Percentiles rank a stretch among this genome's conserved stretches.
Evolutionary conservation across 2,797 vertebrate species (phyloP).

Genomic region (Potorous gilbertii): DNA sequence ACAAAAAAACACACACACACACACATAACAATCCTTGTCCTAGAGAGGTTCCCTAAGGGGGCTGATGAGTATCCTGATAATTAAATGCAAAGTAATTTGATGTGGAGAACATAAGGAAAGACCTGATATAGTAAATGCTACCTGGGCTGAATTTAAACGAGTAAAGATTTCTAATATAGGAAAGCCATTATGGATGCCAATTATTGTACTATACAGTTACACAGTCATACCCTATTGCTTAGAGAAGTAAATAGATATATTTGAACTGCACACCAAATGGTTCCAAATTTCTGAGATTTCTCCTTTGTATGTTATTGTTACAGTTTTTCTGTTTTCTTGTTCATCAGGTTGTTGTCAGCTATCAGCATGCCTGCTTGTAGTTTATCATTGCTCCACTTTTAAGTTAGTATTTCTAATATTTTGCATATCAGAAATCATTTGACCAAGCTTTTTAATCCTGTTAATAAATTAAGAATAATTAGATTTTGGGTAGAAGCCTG

Average conservation of each 20-base stretch:
- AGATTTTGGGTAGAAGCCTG: slow-evolving; percentile 23
- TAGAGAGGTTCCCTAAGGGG: too few relatives aligned
- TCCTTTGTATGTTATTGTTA: not conserved
- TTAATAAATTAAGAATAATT: not conserved
- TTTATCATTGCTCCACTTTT: not conserved
- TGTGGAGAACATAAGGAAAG: too few relatives aligned
- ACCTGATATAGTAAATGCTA: too few relatives aligned
- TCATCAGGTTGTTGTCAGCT: not conserved
- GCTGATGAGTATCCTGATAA: too few relatives aligned
- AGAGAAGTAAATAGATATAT: not conserved
- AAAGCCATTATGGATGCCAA: not conserved
- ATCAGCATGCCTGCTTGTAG: not conserved
- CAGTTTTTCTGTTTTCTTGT: not conserved
- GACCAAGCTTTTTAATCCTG: slow-evolving; percentile 2
- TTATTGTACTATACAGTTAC: not conserved
- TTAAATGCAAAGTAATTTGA: too few relatives aligned
- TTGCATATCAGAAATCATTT: not conserved
- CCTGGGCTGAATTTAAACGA: too few relatives aligned
- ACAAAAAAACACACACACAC: too few relatives aligned
- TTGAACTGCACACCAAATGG: not conserved
- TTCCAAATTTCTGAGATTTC: not conserved
- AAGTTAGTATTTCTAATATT: not conserved
- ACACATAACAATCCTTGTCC: too few relatives aligned
- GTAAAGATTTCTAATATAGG: too few relatives aligned
- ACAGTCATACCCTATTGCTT: not conserved